Base-by-base conservation (phyloP, 2,888 invertebrate species). In the Orthosia incerta region DNA sequence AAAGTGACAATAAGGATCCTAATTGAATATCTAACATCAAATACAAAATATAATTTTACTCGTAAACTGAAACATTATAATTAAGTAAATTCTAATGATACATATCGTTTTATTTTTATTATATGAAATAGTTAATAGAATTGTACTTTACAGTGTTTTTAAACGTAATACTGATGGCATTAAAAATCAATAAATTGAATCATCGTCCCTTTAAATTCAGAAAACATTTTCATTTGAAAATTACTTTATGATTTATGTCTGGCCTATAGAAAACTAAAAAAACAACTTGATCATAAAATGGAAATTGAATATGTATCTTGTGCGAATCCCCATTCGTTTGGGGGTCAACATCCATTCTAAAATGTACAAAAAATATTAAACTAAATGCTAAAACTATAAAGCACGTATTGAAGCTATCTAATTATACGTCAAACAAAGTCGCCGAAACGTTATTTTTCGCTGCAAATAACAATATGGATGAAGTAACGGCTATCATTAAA, bases 401-500 rank as follows among this genome's bases (percentile, higher is more conserved):
- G 26, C 64, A 76, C 68, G 12, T 57, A 65, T 55, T 65, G 48
- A 59, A 70, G n/a, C 16, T 31, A 50, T 51, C 18, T 73, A 79
- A 80, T 83, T 80, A 83, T 73, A 80, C 48, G 23, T 68, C 23
- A 31, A 67, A 71, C 18, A 45, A 50, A 68, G 68, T 46, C 48
- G 18, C 26, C 3, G 48, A 71, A 78, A 80, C 66, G 63, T 80
- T 83, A 80, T 87, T 85, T 87, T 87, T 84, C 72, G 82, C 84
- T 84, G 71, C 53, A 78, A 87, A 87, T 83, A 86, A 82, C 77
- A 83, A 76, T 84, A 80, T 82, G 59, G 72, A 78, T 89, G 87
- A 71, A 79, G 88, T 86, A 89, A 89, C 82, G 55, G 65, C 78
- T 78, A 84, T 89, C 86, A 86, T 88, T 87, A 83, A 79, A 80